Percentiles rank a stretch among this genome's conserved stretches.
Evolutionary conservation across 1,140 invertebrate genomes (phyloP).

Genomic region (Penaeus vannamei): DNA sequence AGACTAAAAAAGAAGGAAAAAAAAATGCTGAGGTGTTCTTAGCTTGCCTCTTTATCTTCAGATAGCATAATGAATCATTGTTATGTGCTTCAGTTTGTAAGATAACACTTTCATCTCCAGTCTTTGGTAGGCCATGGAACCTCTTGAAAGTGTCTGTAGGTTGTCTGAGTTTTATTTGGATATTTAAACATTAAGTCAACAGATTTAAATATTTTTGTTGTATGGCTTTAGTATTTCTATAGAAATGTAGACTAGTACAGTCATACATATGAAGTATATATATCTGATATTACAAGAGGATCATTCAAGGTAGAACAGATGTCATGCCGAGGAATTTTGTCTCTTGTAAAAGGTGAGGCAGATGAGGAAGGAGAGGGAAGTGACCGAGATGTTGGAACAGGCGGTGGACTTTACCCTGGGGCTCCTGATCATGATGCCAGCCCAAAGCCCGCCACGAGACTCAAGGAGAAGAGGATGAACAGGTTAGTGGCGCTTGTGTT

Average conservation of each 20-base stretch:
- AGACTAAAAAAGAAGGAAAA: too few species aligned
- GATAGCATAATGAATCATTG: too few species aligned
- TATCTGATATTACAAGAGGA: conserved; percentile 42
- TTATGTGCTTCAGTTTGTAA: too few species aligned
- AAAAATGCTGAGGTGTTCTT: too few species aligned
- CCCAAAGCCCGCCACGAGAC: conserved; percentile 71
- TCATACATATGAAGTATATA: conserved; percentile 13
- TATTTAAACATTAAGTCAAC: neutral
- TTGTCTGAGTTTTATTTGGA: conserved; percentile 7
- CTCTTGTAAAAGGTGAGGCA: conserved; percentile 69
- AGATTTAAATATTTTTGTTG: neutral
- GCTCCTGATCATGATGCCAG: conserved; percentile 74
- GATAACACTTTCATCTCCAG: too few species aligned
- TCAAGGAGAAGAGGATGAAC: conserved; percentile 66
- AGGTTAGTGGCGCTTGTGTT: conserved; percentile 30
- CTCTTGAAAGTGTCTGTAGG: conserved; percentile 43
- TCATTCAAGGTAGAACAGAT: neutral
- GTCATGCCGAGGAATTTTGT: neutral
- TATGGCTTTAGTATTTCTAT: neutral
- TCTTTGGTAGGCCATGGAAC: conserved; percentile 20
- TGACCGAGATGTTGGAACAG: conserved; percentile 62
- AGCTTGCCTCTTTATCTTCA: too few species aligned
- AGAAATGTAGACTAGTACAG: neutral
- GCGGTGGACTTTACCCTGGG: conserved; percentile 58
- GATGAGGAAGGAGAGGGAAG: conserved; percentile 69